Conservation (phyloP, 2,888 invertebrate genomes). For the Clostera curtula region DNA sequence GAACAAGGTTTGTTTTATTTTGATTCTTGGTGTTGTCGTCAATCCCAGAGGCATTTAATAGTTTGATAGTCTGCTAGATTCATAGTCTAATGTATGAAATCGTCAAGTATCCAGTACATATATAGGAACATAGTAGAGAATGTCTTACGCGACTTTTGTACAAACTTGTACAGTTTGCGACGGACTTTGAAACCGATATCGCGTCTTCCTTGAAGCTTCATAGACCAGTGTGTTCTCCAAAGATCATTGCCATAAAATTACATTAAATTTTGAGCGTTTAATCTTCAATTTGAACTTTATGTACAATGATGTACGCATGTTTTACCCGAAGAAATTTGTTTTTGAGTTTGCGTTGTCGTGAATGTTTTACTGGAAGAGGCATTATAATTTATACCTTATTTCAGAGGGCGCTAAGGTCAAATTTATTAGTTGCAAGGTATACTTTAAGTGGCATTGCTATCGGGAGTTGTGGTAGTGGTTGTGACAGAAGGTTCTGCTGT, state of each 20-base stretch:
- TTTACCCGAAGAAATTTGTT: no score
- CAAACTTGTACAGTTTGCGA: conserved; percentile 27
- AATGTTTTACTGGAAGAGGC: no score
- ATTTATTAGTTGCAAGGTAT: conserved; percentile 13
- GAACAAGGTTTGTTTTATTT: no score
- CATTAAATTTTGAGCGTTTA: no score
- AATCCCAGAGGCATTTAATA: no score
- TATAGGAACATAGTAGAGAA: conserved; percentile 37
- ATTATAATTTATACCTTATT: conserved; percentile 5
- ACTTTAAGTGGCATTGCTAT: conserved; percentile 15
- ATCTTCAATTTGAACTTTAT: no score
- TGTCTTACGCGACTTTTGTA: conserved; percentile 26
- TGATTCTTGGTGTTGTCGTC: no score
- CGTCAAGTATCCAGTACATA: conserved; percentile 36
- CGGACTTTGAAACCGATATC: conserved; percentile 27
- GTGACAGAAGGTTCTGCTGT: conserved; percentile 39
- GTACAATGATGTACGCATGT: no score
- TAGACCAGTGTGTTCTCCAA: conserved; percentile 13
- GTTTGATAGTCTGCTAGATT: not conserved
- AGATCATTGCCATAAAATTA: no score
- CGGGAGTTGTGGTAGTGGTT: conserved; percentile 25
- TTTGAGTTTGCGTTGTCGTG: no score
- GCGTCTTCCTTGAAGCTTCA: conserved; percentile 20
- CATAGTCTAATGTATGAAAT: conserved; percentile 21
- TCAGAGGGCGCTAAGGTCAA: conserved; percentile 3